Conservation (phyloP, 2,797 vertebrate genomes). For the Sciurus vulgaris region DNA sequence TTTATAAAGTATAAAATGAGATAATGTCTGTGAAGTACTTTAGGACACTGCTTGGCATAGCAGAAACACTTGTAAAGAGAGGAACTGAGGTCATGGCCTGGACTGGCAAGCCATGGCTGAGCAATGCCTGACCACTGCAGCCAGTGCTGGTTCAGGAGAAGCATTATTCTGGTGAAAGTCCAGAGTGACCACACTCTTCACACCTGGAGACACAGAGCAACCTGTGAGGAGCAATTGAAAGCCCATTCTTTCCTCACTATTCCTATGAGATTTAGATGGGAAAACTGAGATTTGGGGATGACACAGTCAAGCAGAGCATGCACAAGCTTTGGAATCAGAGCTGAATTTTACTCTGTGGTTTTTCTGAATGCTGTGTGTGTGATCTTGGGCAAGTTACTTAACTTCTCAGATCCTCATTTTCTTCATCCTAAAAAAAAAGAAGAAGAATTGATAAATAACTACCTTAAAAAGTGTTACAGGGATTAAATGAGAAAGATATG, state of each 20-base stretch:
- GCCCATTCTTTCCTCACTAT: background rate
- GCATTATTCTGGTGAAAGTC: background rate
- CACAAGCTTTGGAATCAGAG: background rate
- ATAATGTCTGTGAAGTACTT: background rate
- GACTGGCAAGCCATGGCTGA: background rate
- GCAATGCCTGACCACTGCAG: background rate
- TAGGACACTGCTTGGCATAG: background rate
- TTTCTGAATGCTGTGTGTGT: background rate
- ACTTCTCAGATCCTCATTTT: background rate
- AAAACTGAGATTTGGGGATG: background rate
- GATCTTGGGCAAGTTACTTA: constrained; percentile 44
- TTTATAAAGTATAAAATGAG: constrained; percentile 45
- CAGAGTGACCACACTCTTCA: background rate
- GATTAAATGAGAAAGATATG: background rate
- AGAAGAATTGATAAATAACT: constrained; percentile 32
- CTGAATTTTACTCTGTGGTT: background rate
- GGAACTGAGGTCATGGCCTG: background rate
- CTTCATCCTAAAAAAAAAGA: background rate
- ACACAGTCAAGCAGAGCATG: background rate
- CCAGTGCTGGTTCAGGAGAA: background rate
- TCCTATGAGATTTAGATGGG: background rate
- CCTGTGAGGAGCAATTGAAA: background rate
- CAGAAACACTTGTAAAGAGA: background rate
- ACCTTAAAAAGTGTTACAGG: background rate
- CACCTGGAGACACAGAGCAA: background rate